A percentile compares a stretch with the other conserved stretches of the same genome.
phyloP scores from a whole-genome alignment of 2,888 invertebrate genomes.

The Isoperla grammatica region DNA sequence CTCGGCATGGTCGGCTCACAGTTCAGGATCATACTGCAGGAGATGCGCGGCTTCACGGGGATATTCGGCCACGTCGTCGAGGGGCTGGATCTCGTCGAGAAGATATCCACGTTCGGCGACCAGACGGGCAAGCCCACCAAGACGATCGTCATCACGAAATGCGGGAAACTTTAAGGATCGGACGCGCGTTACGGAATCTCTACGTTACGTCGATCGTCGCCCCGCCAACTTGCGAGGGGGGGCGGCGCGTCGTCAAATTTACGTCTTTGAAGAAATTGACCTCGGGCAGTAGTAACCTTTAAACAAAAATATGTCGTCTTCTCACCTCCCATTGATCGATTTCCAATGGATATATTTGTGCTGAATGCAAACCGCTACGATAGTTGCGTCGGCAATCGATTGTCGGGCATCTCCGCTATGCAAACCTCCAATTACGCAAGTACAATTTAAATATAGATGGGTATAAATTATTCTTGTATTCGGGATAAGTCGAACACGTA shows the following conservation, averaged over 20 bases:
- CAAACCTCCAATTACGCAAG: slow-evolving; percentile 11
- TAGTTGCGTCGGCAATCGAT: no score
- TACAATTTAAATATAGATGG: slow-evolving; percentile 9
- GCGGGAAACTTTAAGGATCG: slow-evolving; percentile 60
- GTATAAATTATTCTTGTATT: slow-evolving; percentile 27
- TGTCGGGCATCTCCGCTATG: no score
- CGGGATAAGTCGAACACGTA: slow-evolving; percentile 16
- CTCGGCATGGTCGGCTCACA: slow-evolving; percentile 79
- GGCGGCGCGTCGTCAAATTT: neutral
- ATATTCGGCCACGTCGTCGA: slow-evolving; percentile 77
- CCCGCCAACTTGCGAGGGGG: neutral
- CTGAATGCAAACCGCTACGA: no score
- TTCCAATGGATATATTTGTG: no score
- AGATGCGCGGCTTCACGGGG: slow-evolving; percentile 77
- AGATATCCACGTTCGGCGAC: slow-evolving; percentile 71
- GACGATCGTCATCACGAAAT: slow-evolving; percentile 65
- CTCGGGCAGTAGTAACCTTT: no score
- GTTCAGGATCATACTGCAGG: slow-evolving; percentile 73
- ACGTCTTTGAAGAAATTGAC: neutral
- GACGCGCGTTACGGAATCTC: neutral
- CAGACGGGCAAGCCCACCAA: slow-evolving; percentile 71
- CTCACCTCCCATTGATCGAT: no score
- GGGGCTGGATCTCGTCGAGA: slow-evolving; percentile 71
- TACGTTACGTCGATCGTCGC: neutral
- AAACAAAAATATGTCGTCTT: no score